Base-by-base conservation (phyloP, 2,797 vertebrate species). In the Balearica regulorum region DNA sequence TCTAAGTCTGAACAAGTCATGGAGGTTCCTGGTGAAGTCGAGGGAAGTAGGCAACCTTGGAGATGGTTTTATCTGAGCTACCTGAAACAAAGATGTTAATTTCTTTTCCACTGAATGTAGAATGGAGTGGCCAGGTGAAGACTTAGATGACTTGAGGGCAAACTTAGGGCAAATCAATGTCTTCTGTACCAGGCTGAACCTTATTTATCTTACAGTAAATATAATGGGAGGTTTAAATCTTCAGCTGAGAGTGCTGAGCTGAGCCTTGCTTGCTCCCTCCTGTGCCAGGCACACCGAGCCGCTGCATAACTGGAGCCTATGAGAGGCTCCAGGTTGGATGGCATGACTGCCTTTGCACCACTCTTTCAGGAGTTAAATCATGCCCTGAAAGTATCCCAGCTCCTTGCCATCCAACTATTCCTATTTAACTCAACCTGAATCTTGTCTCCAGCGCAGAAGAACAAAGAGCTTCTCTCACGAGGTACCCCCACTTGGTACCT, bases 261-360 rank as follows among this genome's bases (percentile, higher is more conserved):
- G 24, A 37, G 39, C 5, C 35, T 64, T 51, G 43, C 37, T 41
- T 86, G 49, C 31, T 53, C 28, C 24, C 44, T 82, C n/a, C n/a
- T 26, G 54, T 68, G 43, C 29, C 41, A 48, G 51, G 26, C 37
- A 13, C 61, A 39, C 18, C 1, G 4, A 84, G 46, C n/a, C 12
- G 10, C 29, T 37, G 35, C 1, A 1, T n/a, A 68, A 24, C 11
- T n/a, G 35, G 35, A 48, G 49, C 51, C 31, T 29, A 17, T 0
- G 1, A 54, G 39, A 54, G 18, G 35, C 29, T 91, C 19, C 26
- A 17, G 33, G 22, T 13, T 43, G 37, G 14, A 16, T 51, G 43
- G 33, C 11, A 5, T 41, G 28, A 29, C 9, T 48, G 44, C 33
- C 62, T 72, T 91, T 76, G 20, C 19, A 20, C 24, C 8, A 17